These are phyloP conservation scores for Halocynthia aurantium DNA, from an alignment of 23 tunicate species.

Conservation along the genomic window DNA sequence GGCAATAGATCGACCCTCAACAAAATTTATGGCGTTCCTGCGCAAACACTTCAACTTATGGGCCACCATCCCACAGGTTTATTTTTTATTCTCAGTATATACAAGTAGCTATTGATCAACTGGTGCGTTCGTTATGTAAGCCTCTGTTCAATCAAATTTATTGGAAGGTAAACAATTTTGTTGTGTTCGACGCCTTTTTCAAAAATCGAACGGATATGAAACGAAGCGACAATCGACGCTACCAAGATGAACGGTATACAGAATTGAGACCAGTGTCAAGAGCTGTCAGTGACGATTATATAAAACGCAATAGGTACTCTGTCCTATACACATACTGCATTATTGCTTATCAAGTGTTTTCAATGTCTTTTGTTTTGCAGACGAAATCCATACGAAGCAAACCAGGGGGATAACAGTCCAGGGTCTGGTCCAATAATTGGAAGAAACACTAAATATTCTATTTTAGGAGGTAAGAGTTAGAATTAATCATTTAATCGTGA, in stretches of 20 bases:
- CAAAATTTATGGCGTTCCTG: conserved; percentile 63
- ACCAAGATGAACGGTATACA: conserved; percentile 1
- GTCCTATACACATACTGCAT: background rate
- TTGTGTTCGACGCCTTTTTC: conserved; percentile 84
- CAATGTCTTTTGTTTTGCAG: background rate
- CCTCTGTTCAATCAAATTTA: background rate
- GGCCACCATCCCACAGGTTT: conserved; percentile 81
- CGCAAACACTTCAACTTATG: conserved; percentile 78
- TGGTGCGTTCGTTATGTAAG: background rate
- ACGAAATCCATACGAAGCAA: background rate
- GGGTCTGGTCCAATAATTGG: conserved; percentile 18
- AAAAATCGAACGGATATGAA: conserved; percentile 37
- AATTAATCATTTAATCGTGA: too few relatives aligned
- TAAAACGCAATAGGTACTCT: conserved; percentile 39
- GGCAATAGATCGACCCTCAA: conserved; percentile 83
- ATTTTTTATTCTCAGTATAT: background rate
- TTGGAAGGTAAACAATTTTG: conserved; percentile 82
- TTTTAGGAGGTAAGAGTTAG: too few relatives aligned
- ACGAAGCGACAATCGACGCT: conserved; percentile 5
- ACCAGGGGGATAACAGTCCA: conserved; percentile 26
- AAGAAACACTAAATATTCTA: too few relatives aligned
- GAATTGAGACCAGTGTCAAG: conserved; percentile 62
- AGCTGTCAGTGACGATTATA: conserved; percentile 67
- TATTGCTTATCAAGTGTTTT: background rate
- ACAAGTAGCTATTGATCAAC: background rate